Conservation (phyloP, 2,113 vertebrate genomes). For the Pluvianellus socialis region DNA sequence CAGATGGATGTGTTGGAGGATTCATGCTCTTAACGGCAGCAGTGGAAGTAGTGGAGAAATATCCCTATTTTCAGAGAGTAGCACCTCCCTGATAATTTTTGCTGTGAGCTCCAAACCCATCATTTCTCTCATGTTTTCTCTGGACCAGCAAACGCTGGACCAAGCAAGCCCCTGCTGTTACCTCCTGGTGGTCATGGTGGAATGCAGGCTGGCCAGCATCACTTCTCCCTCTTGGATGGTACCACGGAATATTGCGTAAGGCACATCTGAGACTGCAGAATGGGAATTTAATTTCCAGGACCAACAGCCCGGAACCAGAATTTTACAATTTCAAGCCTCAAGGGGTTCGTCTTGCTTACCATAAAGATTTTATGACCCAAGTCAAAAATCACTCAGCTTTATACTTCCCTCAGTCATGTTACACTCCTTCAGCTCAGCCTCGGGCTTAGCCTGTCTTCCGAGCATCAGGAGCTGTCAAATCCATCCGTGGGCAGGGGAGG, state of each 20-base stretch:
- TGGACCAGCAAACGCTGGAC: rapidly evolving
- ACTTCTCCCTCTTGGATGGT: background rate
- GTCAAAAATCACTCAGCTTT: constrained; percentile 8
- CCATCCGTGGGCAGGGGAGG: background rate
- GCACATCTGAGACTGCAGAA: background rate
- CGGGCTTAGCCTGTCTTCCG: background rate
- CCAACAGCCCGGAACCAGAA: background rate
- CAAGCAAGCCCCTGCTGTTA: background rate
- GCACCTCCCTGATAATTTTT: background rate
- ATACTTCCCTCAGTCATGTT: background rate
- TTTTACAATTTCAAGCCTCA: background rate
- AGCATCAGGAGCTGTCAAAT: constrained; percentile 25
- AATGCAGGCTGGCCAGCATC: background rate
- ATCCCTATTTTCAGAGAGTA: rapidly evolving
- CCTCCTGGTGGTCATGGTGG: background rate
- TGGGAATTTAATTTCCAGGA: background rate
- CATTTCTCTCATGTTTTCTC: background rate
- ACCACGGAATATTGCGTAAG: background rate
- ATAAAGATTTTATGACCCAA: constrained; percentile 42
- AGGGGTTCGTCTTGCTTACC: background rate
- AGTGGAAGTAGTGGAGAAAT: background rate
- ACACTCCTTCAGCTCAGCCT: background rate
- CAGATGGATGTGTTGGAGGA: background rate
- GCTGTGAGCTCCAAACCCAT: background rate
- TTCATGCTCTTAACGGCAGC: background rate